These are phyloP conservation scores for Apostichopus japonicus DNA, from an alignment of 35 echinoderm and acorn worm species.

Conservation along the genomic window DNA sequence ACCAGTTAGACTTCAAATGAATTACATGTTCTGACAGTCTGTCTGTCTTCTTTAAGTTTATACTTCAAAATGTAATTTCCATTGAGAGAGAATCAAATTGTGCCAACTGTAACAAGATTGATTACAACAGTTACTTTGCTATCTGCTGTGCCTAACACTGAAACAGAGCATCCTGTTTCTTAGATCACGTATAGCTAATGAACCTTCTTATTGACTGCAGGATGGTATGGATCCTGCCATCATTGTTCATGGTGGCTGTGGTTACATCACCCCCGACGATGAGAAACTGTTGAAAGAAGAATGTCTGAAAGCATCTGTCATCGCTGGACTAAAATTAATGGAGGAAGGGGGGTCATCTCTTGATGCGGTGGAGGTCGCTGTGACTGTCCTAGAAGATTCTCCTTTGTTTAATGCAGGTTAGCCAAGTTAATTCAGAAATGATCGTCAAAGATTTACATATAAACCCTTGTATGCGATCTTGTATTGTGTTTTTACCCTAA, in stretches of 20 bases:
- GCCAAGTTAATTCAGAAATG: background rate
- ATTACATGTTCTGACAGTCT: too few relatives aligned
- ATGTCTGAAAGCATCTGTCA: background rate
- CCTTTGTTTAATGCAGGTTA: constrained; percentile 40
- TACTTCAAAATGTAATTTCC: too few relatives aligned
- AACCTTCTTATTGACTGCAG: background rate
- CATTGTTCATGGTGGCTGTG: constrained; percentile 32
- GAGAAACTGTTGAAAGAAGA: background rate
- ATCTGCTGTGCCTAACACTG: too few relatives aligned
- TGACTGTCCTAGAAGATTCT: constrained; percentile 1
- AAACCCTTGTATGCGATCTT: background rate
- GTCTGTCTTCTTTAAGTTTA: too few relatives aligned
- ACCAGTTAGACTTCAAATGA: too few relatives aligned
- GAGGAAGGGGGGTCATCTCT: background rate
- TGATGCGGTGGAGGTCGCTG: constrained; percentile 25
- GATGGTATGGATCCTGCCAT: constrained; percentile 30
- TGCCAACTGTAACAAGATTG: too few relatives aligned
- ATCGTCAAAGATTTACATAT: background rate
- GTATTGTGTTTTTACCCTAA: too few relatives aligned
- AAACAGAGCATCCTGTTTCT: too few relatives aligned
- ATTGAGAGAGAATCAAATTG: too few relatives aligned
- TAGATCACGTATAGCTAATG: too few relatives aligned
- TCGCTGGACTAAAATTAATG: background rate
- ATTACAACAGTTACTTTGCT: too few relatives aligned
- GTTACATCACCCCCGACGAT: background rate